These are phyloP conservation scores for Nomada lathburiana DNA, from an alignment of 2,888 invertebrate species.

Conservation along the genomic window DNA sequence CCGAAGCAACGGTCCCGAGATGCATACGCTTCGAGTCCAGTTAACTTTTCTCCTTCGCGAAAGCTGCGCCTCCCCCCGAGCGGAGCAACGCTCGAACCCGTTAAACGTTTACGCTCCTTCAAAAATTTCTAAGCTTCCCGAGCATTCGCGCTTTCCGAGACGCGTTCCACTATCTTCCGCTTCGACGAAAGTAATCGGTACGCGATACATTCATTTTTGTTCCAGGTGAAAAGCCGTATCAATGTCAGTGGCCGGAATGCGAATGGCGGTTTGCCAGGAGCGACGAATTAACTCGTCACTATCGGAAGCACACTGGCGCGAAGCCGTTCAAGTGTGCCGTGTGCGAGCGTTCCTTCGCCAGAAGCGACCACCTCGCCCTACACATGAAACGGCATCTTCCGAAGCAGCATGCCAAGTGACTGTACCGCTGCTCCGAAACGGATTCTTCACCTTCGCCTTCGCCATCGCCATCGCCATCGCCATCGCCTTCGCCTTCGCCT, in stretches of 20 bases:
- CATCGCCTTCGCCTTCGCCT: constrained; percentile 7
- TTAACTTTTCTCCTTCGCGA: constrained; percentile 38
- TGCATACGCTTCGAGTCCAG: constrained; percentile 50
- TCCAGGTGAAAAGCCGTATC: constrained; percentile 98
- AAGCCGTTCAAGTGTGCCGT: constrained; percentile 98
- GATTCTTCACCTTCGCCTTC: constrained; percentile 12
- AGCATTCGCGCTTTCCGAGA: background rate
- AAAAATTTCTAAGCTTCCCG: background rate
- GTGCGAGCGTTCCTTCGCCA: constrained; percentile 97
- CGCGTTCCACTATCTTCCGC: background rate
- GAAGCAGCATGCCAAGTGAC: constrained; percentile 91
- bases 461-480: background rate
- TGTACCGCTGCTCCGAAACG: constrained; percentile 24
- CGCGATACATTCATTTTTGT: constrained; percentile 29
- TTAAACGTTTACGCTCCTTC: constrained; percentile 2
- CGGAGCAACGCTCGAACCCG: constrained; percentile 18
- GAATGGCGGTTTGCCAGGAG: constrained; percentile 98
- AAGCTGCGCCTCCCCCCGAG: constrained; percentile 12
- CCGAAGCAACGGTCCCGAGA: constrained; percentile 32
- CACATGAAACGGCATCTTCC: constrained; percentile 99
- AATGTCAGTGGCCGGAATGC: constrained; percentile 99
- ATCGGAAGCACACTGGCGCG: constrained; percentile 98
- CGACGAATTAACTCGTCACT: constrained; percentile 98
- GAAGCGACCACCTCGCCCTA: constrained; percentile 97
- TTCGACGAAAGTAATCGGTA: constrained; percentile 10